A percentile compares a stretch with the other conserved stretches of the same genome.
Conservation (phyloP, 92 coral and sea anemone species). For the Heliopora coerulea region DNA sequence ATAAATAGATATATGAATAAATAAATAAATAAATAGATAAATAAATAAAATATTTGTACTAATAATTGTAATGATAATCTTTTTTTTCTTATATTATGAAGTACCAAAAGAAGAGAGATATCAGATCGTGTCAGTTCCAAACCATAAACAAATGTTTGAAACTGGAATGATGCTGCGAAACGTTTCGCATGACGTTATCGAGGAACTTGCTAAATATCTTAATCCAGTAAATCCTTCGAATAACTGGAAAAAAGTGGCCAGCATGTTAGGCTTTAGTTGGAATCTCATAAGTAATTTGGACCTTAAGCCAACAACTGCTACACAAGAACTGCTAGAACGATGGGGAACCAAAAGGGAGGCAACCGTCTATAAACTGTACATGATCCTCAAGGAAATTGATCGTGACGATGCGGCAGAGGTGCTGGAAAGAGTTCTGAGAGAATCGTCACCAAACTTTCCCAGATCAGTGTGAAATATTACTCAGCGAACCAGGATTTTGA, state of each 20-base stretch:
- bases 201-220: constrained; percentile 26
- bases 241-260: constrained; percentile 38
- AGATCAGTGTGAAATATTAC: constrained; percentile 1
- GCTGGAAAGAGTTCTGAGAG: constrained; percentile 14
- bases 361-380: constrained; percentile 15
- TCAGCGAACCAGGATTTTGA: not conserved
- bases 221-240: constrained; percentile 20
- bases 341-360: constrained; percentile 39
- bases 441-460: constrained; percentile 21
- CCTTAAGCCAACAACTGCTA: constrained; percentile 21
- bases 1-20: too few species aligned
- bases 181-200: constrained; percentile 25
- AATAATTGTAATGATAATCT: too few species aligned
- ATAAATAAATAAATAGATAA: too few species aligned
- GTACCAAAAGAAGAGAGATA: not conserved
- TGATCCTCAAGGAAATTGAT: constrained; percentile 9
- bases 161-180: constrained; percentile 31
- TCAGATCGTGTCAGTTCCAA: not conserved
- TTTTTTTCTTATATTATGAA: too few species aligned
- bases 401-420: constrained; percentile 41
- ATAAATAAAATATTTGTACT: too few species aligned
- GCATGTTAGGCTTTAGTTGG: constrained; percentile 19
- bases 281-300: constrained; percentile 13
- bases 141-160: constrained; percentile 1
- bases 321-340: constrained; percentile 33